Evolutionary conservation across 2,888 invertebrate genomes (phyloP).

Genomic region (Drosophila dives): DNA sequence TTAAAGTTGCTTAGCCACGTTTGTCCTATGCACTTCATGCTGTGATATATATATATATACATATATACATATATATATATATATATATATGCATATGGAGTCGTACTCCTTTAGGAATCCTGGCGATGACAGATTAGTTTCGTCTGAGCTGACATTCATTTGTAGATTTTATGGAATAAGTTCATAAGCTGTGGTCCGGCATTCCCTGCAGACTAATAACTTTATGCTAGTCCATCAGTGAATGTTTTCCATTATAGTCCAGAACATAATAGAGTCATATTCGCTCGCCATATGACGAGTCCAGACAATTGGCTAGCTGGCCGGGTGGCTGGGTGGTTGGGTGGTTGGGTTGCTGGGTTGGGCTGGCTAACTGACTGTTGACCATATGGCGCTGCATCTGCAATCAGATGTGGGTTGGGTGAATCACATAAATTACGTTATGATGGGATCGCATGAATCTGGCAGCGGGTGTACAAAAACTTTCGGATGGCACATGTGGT

Average conservation of each 20-base stretch:
- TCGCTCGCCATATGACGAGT: conserved; percentile 56
- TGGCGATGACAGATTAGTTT: conserved; percentile 72
- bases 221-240: conserved; percentile 53
- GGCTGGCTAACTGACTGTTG: conserved; percentile 16
- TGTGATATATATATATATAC: neutral
- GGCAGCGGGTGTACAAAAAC: conserved; percentile 48
- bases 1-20: neutral
- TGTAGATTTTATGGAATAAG: conserved; percentile 34
- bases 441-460: conserved; percentile 73
- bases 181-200: conserved; percentile 22
- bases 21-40: conserved; percentile 4
- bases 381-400: conserved; percentile 75
- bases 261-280: conserved; percentile 71
- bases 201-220: conserved; percentile 68
- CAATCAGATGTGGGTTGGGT: conserved; percentile 54
- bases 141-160: conserved; percentile 64
- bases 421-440: conserved; percentile 81
- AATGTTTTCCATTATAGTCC: conserved; percentile 35
- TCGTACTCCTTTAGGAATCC: conserved; percentile 35
- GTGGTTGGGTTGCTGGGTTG: conserved; percentile 30
- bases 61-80: neutral
- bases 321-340: conserved; percentile 27
- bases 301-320: conserved; percentile 59
- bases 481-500: conserved; percentile 72
- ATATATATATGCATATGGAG: neutral